These are phyloP conservation scores for Leucosticte australis DNA, from an alignment of 2,113 vertebrate species.

Conservation along the genomic window DNA sequence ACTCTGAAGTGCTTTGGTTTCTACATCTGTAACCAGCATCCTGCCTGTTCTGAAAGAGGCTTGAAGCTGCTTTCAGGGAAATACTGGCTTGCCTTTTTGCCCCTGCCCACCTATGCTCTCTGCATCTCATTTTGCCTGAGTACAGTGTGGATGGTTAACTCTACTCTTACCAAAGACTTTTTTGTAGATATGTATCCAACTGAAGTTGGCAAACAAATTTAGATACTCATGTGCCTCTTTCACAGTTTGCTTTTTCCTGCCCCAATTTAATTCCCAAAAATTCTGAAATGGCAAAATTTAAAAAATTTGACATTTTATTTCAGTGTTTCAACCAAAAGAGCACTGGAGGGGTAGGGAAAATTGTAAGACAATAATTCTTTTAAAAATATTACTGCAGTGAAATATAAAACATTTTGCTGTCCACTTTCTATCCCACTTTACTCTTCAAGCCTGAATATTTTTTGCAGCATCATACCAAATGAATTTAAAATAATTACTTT, in stretches of 20 bases:
- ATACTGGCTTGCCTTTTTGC: background rate
- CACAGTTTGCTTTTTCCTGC: background rate
- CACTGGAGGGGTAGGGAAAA: background rate
- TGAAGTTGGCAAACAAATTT: background rate
- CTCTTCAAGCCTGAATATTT: background rate
- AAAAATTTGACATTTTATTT: background rate
- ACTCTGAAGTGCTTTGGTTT: background rate
- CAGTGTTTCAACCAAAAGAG: background rate
- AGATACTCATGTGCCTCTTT: background rate
- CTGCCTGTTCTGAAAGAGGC: background rate
- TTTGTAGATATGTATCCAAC: background rate
- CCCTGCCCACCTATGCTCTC: background rate
- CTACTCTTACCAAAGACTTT: background rate
- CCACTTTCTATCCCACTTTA: background rate
- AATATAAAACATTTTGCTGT: background rate
- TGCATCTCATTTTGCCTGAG: background rate
- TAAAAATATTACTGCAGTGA: background rate
- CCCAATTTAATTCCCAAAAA: background rate
- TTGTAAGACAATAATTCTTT: background rate
- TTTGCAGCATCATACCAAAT: background rate
- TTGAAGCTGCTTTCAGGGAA: background rate
- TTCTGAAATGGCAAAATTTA: background rate
- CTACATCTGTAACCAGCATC: rapidly evolving
- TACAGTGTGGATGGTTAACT: background rate
- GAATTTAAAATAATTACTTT: background rate